Evolutionary conservation across 2,888 invertebrate species (phyloP), one percentile per base, ranked within the genome.

Genomic region (Myathropa florea): DNA sequence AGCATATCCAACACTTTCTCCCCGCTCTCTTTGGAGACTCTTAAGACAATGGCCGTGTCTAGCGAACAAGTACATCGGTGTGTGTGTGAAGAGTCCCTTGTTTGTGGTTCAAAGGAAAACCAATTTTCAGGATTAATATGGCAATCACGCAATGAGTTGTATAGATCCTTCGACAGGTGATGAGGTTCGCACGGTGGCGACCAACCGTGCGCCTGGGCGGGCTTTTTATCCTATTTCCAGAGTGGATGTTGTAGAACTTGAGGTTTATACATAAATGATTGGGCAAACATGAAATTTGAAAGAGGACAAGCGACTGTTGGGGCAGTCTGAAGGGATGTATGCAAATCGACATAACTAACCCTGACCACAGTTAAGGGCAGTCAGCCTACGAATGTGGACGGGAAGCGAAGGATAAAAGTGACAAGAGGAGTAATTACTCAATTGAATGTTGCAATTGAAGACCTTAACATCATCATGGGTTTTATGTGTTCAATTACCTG

Each of bases 61-160:
- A 46, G 39, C n/a, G 4, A 14, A 3, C 39, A 12, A 3, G 12
- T 10, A 10, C 33, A 12, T 4, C 12, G 9, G 39, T n/a, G 18
- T 46, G 57, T 57, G 2, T 55, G 59, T 28, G 67, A 28, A 9
- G 46, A 78, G 83, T 65, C 83, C 46, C 82, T 75, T 86, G 83
- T 79, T 86, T 83, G 82, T 79, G 78, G 86, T 39, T 71, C 75
- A 82, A 79, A 77, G 86, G 86, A 83, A 86, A 86, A 86, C 78
- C 86, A 86, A 86, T 86, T 86, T 86, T 59, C 86, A 83, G 83
- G 83, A 86, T 86, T 86, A 86, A 86, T 86, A 86, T 79, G 86
- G 86, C 86, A 86, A 86, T 83, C 86, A 86, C 86, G 86, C 86
- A 86, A 83, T 60, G 75, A 79, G 67, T 4, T 75, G 70, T 83